phyloP scores from a whole-genome alignment of 2,888 invertebrate genomes.

The Drosophila parthenogenetica region DNA sequence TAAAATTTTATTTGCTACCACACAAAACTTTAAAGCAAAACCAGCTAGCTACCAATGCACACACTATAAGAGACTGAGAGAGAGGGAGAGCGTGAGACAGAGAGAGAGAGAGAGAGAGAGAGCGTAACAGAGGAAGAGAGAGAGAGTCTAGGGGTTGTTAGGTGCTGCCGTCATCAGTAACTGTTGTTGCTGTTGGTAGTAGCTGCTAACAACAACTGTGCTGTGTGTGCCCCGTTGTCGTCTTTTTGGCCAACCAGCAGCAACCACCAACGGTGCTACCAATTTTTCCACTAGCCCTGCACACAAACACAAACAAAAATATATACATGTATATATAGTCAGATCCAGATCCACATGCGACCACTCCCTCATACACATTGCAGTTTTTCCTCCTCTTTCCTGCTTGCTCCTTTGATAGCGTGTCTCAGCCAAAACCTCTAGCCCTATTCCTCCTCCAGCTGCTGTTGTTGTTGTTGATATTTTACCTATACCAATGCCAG shows the following conservation, averaged over 20 bases:
- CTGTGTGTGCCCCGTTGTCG: conserved; percentile 46
- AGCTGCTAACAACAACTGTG: conserved; percentile 43
- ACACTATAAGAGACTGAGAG: conserved; percentile 23
- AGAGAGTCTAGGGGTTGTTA: conserved; percentile 49
- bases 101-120: conserved; percentile 22
- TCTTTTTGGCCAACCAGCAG: conserved; percentile 73
- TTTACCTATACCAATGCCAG: conserved; percentile 48
- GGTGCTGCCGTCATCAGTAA: conserved; percentile 54
- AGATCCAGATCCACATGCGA: conserved; percentile 49
- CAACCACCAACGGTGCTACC: conserved; percentile 71
- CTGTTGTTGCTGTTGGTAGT: conserved; percentile 23
- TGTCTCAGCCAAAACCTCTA: conserved; percentile 41
- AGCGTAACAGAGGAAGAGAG: conserved; percentile 28
- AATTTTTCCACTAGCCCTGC: conserved; percentile 65
- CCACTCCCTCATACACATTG: conserved; percentile 69
- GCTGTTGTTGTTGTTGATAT: conserved; percentile 24
- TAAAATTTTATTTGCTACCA: conserved; percentile 85
- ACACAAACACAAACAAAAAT: conserved; percentile 14
- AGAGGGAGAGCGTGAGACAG: conserved; percentile 9
- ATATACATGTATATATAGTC: neutral
- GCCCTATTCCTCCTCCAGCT: conserved; percentile 12
- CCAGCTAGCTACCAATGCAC: conserved; percentile 44
- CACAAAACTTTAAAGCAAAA: conserved; percentile 81
- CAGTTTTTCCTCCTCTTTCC: conserved; percentile 42
- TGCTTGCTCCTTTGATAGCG: conserved; percentile 47